A percentile compares a stretch with the other conserved stretches of the same genome.
These are phyloP conservation scores for Todiramphus saurophagus DNA, from an alignment of 2,113 vertebrate species.

Conservation along the genomic window DNA sequence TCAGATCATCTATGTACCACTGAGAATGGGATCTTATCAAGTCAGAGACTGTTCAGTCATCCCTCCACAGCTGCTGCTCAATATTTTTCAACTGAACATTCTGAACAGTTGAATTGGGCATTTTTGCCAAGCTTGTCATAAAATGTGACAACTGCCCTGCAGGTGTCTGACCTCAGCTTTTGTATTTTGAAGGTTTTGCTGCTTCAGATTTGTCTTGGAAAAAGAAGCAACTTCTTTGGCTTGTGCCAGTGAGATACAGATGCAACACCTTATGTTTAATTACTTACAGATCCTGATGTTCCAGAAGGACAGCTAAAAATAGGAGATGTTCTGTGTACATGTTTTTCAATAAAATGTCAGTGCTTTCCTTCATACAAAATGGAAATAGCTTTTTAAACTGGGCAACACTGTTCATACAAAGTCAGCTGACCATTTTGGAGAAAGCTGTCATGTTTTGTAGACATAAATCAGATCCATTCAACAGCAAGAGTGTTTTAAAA, in stretches of 20 bases:
- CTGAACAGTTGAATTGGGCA: not conserved
- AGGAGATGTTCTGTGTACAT: not conserved
- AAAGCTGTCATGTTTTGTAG: not conserved
- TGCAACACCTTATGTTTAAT: not conserved
- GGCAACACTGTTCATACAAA: not conserved
- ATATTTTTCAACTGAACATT: not conserved
- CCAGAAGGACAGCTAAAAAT: not conserved
- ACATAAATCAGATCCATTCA: not conserved
- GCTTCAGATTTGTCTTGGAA: not conserved
- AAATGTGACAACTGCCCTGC: rapidly evolving
- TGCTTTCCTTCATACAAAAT: not conserved
- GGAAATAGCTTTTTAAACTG: not conserved
- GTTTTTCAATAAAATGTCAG: not conserved
- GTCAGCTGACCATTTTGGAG: not conserved
- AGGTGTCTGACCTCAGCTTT: not conserved
- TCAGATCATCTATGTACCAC: not conserved
- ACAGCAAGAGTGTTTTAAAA: not conserved
- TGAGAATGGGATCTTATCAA: not conserved
- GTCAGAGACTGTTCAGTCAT: not conserved
- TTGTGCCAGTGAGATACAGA: not conserved
- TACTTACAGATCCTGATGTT: not conserved
- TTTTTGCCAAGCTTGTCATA: not conserved
- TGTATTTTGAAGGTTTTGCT: not conserved
- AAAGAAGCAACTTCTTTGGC: not conserved
- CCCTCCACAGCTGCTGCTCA: not conserved